Base-by-base conservation (phyloP, 2,888 invertebrate species). In the Cheilosia variabilis region DNA sequence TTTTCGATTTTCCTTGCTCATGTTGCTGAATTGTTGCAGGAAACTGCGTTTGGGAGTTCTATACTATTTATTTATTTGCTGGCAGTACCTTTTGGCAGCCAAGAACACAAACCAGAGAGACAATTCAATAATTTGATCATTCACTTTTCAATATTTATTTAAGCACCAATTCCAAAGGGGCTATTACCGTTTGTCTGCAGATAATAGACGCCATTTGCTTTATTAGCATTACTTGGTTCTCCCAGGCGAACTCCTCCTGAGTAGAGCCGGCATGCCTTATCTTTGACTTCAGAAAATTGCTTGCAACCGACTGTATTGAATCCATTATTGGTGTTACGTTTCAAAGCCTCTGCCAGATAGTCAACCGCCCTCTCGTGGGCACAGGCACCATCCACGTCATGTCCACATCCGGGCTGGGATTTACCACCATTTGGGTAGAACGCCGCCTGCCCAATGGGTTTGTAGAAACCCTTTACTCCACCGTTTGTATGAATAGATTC, bases 371-470 rank as follows among this genome's bases (percentile, higher is more conserved):
- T 89, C 22, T 87, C 73, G 84, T 93, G 93, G 1, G 93, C 89
- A 87, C 93, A 93, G 7, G 81, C 79, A 58, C 88, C 89, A 80
- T 87, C 87, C 63, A 88, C 57, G 89, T 89, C 90, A 88, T 88
- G 89, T 89, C 90, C 92, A 91, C 93, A 93, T 91, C 93, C 92
- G 89, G 91, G 89, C 91, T 93, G 93, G 92, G 92, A 92, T 91
- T 92, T 93, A 92, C 92, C 90, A 87, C 90, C 90, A 92, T 92
- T 93, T 91, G 92, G 93, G 92, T 93, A 93, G 90, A 93, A 92
- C 90, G 92, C 91, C 90, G 91, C 91, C 90, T 91, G 90, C 5
- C 89, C 89, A 34, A 89, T 84, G 3, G 89, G 89, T 34, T 58
- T 37, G 27, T 84, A 63, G 69, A 88, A 87, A 10, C 89, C 89